Evolutionary conservation across 35 echinoderm and acorn worm genomes (phyloP), one percentile per base, ranked within the genome.

Genomic region (Lytechinus variegatus): DNA sequence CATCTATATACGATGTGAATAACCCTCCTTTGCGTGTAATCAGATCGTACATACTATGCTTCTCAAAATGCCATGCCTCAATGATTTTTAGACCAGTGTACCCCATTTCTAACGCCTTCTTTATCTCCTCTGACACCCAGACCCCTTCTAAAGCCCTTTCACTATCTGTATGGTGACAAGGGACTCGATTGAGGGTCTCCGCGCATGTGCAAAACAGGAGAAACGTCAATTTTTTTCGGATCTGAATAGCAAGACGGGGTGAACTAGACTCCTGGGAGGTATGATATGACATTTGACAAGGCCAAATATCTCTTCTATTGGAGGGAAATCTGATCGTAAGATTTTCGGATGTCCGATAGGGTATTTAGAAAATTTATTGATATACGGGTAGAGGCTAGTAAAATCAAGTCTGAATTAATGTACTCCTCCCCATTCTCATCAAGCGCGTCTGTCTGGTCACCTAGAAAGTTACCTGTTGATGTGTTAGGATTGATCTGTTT

Each of bases 231-330:
- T 88, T 88, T 52, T 27, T 27, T 8, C 9, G 27, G 87, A 27
- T 12, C 87, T 9, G 87, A n/a, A 88, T 8, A 21, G 87, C 9
- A 88, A 27, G 44, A 88, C 87, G 19, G 87, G 87, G 4, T 88
- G 87, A 52, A n/a, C 94, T 21, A 92, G 51, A 19, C 52, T 51
- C 71, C 14, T 9, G 4, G 95, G 95, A 9, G 95, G 95, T 27
- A 92, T 27, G 21, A 96, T 28, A 92, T 91, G 66, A 53, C 95
- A 96, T 28, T 96, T 10, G 6, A 96, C 44, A 10, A 96, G 89
- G 1, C 95, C 95, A 11, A 61, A 91, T 52, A 91, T 57, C n/a
- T 91, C 33, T 4, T 71, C 27, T 4, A 92, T 91, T 19, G 51
- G 27, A 27, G 86, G 87, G 44, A 88, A 88, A 52, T 88, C 27